Evolutionary conservation across 2,888 invertebrate genomes (phyloP).

Genomic region (Candidula unifasciata): DNA sequence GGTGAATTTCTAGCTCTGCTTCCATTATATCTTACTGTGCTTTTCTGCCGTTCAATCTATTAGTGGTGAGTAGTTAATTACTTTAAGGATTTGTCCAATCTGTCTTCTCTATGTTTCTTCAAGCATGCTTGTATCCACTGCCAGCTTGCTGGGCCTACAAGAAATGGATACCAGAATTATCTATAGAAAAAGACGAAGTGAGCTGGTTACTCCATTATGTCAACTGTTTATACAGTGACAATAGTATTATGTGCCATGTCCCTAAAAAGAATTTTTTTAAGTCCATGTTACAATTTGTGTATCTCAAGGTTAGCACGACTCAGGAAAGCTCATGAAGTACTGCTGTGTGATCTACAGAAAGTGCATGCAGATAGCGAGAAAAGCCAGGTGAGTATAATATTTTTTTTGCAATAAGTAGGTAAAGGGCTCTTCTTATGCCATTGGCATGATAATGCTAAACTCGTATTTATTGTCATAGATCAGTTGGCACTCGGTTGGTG

Average conservation of each 20-base stretch:
- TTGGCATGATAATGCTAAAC: too few species aligned
- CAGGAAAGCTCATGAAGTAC: constrained; percentile 38
- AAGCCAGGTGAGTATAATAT: constrained; percentile 39
- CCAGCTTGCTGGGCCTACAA: too few species aligned
- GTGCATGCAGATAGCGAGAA: constrained; percentile 5
- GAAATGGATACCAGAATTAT: background rate
- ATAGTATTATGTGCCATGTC: background rate
- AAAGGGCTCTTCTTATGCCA: too few species aligned
- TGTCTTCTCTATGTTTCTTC: too few species aligned
- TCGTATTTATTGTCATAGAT: too few species aligned
- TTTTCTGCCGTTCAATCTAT: too few species aligned
- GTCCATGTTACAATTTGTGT: background rate
- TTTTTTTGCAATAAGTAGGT: background rate
- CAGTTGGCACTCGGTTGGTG: too few species aligned
- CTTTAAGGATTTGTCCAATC: too few species aligned
- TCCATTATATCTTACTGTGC: too few species aligned
- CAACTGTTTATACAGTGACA: background rate
- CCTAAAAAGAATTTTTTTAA: background rate
- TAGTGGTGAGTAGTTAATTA: too few species aligned
- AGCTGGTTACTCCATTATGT: background rate
- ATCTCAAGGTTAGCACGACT: constrained; percentile 43
- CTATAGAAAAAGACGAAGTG: background rate
- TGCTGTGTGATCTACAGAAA: constrained; percentile 33
- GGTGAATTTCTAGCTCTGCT: too few species aligned
- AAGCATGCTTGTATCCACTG: too few species aligned